Evolutionary conservation across 2,888 invertebrate genomes (phyloP), one percentile per base, ranked within the genome.

Genomic region (Odontocerum albicorne): DNA sequence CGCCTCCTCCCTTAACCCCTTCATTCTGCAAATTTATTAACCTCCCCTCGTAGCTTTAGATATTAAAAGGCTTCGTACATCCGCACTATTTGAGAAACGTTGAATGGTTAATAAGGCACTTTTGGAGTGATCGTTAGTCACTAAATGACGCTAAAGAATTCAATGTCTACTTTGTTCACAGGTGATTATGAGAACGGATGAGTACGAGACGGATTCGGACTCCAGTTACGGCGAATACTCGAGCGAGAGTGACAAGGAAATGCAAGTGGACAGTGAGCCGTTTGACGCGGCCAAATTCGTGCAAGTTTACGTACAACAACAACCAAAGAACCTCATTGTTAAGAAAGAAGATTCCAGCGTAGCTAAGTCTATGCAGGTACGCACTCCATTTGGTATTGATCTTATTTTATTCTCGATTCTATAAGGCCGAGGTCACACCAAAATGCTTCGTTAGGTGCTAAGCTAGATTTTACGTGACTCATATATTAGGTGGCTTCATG

Each of bases 211-310:
- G 13, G 59, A 60, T 20, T 54, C 56, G 2, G 56, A 55, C 6
- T 32, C 55, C 20, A 60, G 60, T 45, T 60, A 57, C 52, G 60
- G 60, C 6, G 60, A 60, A 21, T 60, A 60, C 46, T 57, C 60
- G 15, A 55, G 55, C 38, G 60, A 57, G 10, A 60, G 60, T 20
- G 57, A 57, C 27, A 40, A 43, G 6, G 57, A 53, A 3, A 52
- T 45, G 51, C 38, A 46, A 10, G 43, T 49, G 53, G 49, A 50
- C 33, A 39, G 47, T 13, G 44, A 36, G 19, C 47, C 57, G 13
- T 46, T 54, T 21, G 40, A 57, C 22, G 32, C 54, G 10, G 57
- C 60, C 50, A 60, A 60, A 46, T 60, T 57, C 21, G 60, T 54
- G 32, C 46, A 56, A 49, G 53, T 47, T 16, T 58, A 54, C 33